These are phyloP conservation scores for Ceraclea dissimilis DNA, from an alignment of 2,888 invertebrate species.

Conservation along the genomic window DNA sequence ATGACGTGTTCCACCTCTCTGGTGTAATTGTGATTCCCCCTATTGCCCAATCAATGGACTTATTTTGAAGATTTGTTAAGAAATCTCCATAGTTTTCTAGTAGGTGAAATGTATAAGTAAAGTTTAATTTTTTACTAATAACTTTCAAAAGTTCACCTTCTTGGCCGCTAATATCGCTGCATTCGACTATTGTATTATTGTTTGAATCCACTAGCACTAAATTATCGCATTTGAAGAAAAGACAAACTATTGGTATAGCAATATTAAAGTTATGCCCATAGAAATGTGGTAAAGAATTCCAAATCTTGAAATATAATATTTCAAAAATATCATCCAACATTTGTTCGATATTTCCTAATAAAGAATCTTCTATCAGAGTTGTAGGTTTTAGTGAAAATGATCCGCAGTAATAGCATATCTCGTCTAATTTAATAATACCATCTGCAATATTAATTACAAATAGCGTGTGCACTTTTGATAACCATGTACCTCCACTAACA, in stretches of 20 bases:
- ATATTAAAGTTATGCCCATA: background rate
- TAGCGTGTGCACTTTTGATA: no score
- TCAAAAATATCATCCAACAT: background rate
- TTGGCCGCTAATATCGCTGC: background rate
- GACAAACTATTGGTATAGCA: background rate
- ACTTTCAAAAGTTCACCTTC: background rate
- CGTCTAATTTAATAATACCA: background rate
- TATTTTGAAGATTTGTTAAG: no score
- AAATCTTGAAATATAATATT: background rate
- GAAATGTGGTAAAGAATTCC: background rate
- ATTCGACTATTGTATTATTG: background rate
- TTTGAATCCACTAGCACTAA: background rate
- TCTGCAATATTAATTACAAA: background rate
- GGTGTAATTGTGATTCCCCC: background rate
- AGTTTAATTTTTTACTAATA: background rate
- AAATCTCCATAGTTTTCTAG: background rate
- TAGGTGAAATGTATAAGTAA: background rate
- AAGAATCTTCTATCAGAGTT: background rate
- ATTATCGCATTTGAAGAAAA: background rate
- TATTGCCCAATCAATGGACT: background rate
- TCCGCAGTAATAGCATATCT: background rate
- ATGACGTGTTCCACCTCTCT: background rate
- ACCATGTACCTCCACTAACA: background rate
- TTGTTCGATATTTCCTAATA: background rate
- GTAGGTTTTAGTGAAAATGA: background rate